Conservation (phyloP, 2,888 invertebrate genomes). For the Eurytoma californica region DNA sequence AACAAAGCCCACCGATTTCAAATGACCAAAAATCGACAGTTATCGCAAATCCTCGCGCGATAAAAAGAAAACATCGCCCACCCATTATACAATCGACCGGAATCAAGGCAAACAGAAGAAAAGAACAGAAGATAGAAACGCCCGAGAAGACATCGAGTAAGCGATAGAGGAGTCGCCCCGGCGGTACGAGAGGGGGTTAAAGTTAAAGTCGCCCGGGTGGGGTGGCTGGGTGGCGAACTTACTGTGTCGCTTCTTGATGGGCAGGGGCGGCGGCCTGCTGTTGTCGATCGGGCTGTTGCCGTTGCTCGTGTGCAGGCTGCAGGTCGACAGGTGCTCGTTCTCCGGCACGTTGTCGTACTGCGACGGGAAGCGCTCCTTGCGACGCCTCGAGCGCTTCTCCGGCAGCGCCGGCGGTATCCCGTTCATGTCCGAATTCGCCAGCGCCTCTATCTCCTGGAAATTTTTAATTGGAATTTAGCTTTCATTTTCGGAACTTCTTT, state of each 20-base stretch:
- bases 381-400: conserved; percentile 77
- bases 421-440: conserved; percentile 63
- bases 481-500: no score
- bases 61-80: not conserved
- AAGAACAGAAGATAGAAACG: not conserved
- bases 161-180: not conserved
- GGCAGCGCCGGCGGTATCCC: conserved; percentile 79
- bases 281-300: conserved; percentile 77
- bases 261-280: conserved; percentile 89
- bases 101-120: not conserved
- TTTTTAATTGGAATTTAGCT: not conserved
- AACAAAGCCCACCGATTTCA: no score
- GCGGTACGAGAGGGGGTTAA: no score
- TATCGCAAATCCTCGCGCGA: not conserved
- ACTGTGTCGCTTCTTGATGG: conserved; percentile 96
- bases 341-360: conserved; percentile 84
- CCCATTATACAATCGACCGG: no score
- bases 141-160: not conserved
- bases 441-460: conserved; percentile 68
- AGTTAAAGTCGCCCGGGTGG: not conserved
- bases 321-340: conserved; percentile 75
- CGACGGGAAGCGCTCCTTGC: conserved; percentile 80
- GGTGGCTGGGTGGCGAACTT: conserved; percentile 77
- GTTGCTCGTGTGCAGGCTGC: conserved; percentile 70
- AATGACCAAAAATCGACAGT: conserved; percentile 31